Base-by-base conservation (phyloP, 2,797 vertebrate species). In the Momotus momota region DNA sequence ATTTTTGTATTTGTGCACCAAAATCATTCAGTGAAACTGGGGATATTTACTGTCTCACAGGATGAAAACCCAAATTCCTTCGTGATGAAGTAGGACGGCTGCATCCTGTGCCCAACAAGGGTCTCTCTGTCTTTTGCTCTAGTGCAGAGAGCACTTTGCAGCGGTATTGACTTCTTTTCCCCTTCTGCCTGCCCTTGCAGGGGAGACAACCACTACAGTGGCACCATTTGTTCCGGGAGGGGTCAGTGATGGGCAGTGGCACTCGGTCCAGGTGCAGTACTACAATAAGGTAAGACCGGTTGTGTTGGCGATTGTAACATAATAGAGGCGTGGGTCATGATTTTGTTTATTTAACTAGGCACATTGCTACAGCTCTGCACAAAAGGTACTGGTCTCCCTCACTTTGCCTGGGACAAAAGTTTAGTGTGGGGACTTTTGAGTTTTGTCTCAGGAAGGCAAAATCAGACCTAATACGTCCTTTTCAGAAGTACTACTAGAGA, bases 161-260 rank as follows among this genome's bases (percentile, higher is more conserved):
- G 52, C 35, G 33, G 8, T 18, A 7, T 43, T 91, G 45, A 72
- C 13, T 11, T 2, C 26, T 72, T 70, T 86, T 73, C 48, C 46
- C 41, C 45, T 58, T 71, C 31, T 93, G 31, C 49, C 43, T 38
- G 26, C 6, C 29, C 17, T 61, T 93, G 31, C 94, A 99, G 99
- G 99, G 31, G 99, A 99, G 97, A 98, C 98, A 11, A 99, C 98
- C 40, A 99, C 99, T 2, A 99, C 98, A 0, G 99, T 99, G 96
- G 97, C 99, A 1, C 99, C 99, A 0, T 98, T 98, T 26, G 85
- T 99, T 58, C 97, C 87, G 0, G 99, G 99, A 4, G 99, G 99
- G 11, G 99, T 99, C 94, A 99, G 99, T 1, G 99, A 99, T 2
- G 99, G 99, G 69, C 99, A 98, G 81, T 99, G 99, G 99, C 99